Conservation (phyloP, 2,113 vertebrate genomes). For the Apistogramma diplotaenia region DNA sequence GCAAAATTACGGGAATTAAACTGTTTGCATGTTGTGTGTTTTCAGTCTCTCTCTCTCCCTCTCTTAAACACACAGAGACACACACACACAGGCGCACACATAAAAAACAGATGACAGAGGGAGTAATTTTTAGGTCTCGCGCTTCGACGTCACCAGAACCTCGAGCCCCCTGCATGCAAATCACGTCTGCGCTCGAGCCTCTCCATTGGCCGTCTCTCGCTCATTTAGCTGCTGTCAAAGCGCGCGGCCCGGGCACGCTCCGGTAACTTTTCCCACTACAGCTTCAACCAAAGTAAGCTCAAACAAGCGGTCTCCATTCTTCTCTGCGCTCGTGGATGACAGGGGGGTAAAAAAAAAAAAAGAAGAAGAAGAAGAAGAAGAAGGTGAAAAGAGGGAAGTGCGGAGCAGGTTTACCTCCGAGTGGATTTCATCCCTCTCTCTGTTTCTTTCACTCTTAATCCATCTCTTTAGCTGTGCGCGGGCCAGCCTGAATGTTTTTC, state of each 20-base stretch:
- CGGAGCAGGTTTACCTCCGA: conserved; percentile 17
- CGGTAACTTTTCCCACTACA: conserved; percentile 62
- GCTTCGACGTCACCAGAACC: conserved; percentile 84
- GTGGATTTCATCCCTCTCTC: conserved; percentile 37
- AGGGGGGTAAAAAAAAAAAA: conserved; percentile 5
- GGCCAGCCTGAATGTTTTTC: conserved; percentile 70
- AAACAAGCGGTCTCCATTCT: conserved; percentile 15
- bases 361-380: neutral
- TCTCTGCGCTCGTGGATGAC: conserved; percentile 59
- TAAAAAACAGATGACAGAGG: conserved; percentile 52
- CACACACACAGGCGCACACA: neutral
- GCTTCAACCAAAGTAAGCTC: conserved; percentile 67
- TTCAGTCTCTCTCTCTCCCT: neutral
- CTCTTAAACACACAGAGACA: neutral
- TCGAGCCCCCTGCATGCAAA: conserved; percentile 85
- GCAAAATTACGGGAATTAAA: neutral
- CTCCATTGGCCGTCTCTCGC: conserved; percentile 84
- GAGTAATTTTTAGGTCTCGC: conserved; percentile 70
- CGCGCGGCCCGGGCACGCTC: conserved; percentile 84
- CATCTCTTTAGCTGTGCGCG: neutral
- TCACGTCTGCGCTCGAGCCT: conserved; percentile 77
- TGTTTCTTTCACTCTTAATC: neutral
- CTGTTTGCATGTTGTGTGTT: conserved; percentile 15
- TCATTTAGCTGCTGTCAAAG: conserved; percentile 88
- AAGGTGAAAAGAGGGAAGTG: neutral